Evolutionary conservation across 2,113 vertebrate species (phyloP).

Genomic region (Psittacus erithacus): DNA sequence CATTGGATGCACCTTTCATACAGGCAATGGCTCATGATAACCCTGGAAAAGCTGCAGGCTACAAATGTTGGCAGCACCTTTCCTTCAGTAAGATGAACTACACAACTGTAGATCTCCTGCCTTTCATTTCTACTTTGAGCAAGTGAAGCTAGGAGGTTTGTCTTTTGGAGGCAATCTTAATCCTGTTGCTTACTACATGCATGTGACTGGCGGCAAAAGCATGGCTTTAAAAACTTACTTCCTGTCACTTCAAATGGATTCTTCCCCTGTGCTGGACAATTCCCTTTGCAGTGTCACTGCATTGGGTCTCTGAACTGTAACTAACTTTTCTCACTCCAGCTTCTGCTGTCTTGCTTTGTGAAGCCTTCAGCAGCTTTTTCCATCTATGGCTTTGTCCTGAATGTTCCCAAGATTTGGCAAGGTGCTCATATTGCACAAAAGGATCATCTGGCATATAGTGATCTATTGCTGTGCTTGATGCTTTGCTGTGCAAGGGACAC

Average conservation of each 20-base stretch:
- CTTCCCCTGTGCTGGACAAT: neutral
- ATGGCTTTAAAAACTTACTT: neutral
- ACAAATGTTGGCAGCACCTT: neutral
- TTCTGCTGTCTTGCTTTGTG: slow-evolving; percentile 29
- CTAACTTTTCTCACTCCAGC: neutral
- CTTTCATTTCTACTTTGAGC: neutral
- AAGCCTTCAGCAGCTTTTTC: slow-evolving; percentile 46
- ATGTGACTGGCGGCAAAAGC: neutral
- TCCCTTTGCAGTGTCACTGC: neutral
- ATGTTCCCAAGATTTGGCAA: slow-evolving; percentile 59
- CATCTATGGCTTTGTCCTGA: slow-evolving; percentile 62
- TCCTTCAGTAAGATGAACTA: neutral
- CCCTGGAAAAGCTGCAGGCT: neutral
- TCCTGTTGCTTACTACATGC: neutral
- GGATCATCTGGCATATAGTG: neutral
- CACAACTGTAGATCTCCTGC: neutral
- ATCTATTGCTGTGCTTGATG: neutral
- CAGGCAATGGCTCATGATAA: neutral
- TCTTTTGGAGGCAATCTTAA: neutral
- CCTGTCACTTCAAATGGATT: neutral
- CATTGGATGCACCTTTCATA: neutral
- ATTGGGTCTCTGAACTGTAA: neutral
- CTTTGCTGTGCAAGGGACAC: neutral
- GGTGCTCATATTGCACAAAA: slow-evolving; percentile 24
- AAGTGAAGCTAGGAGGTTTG: neutral